A percentile compares a stretch with the other conserved stretches of the same genome.
phyloP scores from a whole-genome alignment of 2,797 vertebrate genomes.

The Dryobates pubescens region DNA sequence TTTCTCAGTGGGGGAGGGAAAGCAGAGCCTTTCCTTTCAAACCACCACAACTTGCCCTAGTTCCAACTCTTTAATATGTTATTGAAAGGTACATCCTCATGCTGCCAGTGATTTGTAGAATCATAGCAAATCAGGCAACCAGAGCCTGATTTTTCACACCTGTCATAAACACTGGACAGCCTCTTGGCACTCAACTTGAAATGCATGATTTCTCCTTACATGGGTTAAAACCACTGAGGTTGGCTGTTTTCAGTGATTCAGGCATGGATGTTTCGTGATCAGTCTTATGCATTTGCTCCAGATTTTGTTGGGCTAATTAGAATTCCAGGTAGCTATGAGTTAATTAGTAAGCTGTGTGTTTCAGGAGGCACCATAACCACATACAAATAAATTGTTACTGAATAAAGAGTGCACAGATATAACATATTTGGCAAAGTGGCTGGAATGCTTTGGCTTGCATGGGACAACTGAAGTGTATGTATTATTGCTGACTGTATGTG shows the following conservation, averaged over 20 bases:
- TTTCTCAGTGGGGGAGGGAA: too few species aligned
- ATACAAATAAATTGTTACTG: background rate
- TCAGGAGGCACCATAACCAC: background rate
- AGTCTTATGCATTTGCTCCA: background rate
- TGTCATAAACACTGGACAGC: background rate
- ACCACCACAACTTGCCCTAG: too few species aligned
- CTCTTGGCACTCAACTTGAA: background rate
- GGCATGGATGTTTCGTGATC: background rate
- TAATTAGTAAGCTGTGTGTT: conserved; percentile 42
- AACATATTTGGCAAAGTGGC: background rate
- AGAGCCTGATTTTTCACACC: background rate
- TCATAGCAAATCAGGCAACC: background rate
- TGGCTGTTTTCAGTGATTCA: background rate
- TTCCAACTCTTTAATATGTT: rapidly evolving
- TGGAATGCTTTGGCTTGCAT: conserved; percentile 15
- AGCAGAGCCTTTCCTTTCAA: too few species aligned
- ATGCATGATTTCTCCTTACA: background rate
- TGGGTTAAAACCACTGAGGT: background rate
- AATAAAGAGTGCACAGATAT: background rate
- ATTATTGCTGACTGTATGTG: rapidly evolving
- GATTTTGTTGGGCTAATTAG: conserved; percentile 30
- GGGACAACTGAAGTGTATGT: background rate
- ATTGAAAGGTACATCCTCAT: background rate
- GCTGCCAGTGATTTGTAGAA: background rate
- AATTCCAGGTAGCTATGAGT: conserved; percentile 9